Base-by-base conservation (phyloP, 2,888 invertebrate genomes). In the Terebella lapidaria region DNA sequence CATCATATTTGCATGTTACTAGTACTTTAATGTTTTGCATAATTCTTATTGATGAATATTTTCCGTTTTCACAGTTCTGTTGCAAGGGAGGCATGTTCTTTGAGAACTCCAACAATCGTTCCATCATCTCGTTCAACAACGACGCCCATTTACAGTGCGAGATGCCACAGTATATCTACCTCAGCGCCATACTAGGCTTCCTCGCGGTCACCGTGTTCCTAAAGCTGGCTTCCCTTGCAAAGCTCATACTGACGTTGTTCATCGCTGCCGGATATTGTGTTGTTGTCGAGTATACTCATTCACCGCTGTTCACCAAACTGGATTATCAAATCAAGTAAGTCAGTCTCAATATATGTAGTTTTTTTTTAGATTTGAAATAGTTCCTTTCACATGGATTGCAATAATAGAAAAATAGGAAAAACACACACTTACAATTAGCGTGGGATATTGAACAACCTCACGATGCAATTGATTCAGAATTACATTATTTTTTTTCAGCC, bases 201-300 rank as follows among this genome's bases (percentile, higher is more conserved):
- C 84, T 94, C 60, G 87, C 90, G 0, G 90, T 92, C 28, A 89
- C 92, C 0, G 87, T 92, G 61, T 94, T 93, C 81, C 84, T 93
- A 56, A 84, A 88, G 64, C 84, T 94, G 56, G 91, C 92, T 5
- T 90, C 93, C 67, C 81, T 91, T 66, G 85, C 92, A 65, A 93
- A 94, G 81, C 87, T 89, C 4, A 82, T 88, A 54, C 83, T 94
- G 26, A 84, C 92, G 57, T 80, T 88, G 2, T 45, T 76, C 49
- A 85, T 90, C 60, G 90, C 91, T 87, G 88, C 89, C 2, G 87
- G 90, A 30, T 92, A 91, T 76, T 85, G 89, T 71, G 82, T 91
- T 25, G 86, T 91, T 59, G 90, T 93, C 76, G 87, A 91, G 80
- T 83, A 89, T 56, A 91, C 90, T 30, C 93, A 94, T 78, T 85